These are phyloP conservation scores for Drosophila tristis DNA, from an alignment of 1,140 invertebrate species.

Conservation along the genomic window DNA sequence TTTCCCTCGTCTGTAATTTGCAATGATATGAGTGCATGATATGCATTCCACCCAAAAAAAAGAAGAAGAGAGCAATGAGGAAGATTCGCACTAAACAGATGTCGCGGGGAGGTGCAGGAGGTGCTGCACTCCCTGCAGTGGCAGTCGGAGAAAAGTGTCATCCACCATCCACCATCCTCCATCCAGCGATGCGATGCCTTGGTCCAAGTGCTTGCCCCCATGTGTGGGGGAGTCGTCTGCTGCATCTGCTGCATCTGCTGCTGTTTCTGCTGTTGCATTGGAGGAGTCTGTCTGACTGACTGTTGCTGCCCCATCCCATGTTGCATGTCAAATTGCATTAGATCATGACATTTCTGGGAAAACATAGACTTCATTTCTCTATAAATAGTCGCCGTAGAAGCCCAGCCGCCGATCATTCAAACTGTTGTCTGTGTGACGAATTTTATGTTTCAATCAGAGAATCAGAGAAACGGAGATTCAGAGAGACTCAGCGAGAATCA, in stretches of 20 bases:
- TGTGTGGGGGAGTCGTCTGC: conserved; percentile 42
- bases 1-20: conserved; percentile 65
- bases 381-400: conserved; percentile 44
- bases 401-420: conserved; percentile 30
- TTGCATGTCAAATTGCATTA: conserved; percentile 80
- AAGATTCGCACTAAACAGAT: conserved; percentile 65
- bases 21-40: conserved; percentile 77
- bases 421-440: conserved; percentile 47
- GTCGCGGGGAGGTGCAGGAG: conserved; percentile 37
- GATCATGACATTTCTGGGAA: conserved; percentile 72
- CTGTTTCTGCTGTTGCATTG: conserved; percentile 16
- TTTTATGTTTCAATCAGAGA: conserved; percentile 59
- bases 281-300: conserved; percentile 51
- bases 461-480: conserved; percentile 13
- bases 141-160: conserved; percentile 44
- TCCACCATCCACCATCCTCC: conserved; percentile 14
- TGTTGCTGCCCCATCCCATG: conserved; percentile 47
- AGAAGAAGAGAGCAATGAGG: not conserved
- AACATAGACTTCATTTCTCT: conserved; percentile 22
- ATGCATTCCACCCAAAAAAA: conserved; percentile 70
- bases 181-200: conserved; percentile 13
- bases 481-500: not conserved
- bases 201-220: conserved; percentile 9
- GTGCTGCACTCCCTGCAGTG: conserved; percentile 8
- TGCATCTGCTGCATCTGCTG: conserved; percentile 8